A percentile compares a stretch with the other conserved stretches of the same genome.
These are phyloP conservation scores for Matsumyia berberina DNA, from an alignment of 2,888 invertebrate species.

Conservation along the genomic window DNA sequence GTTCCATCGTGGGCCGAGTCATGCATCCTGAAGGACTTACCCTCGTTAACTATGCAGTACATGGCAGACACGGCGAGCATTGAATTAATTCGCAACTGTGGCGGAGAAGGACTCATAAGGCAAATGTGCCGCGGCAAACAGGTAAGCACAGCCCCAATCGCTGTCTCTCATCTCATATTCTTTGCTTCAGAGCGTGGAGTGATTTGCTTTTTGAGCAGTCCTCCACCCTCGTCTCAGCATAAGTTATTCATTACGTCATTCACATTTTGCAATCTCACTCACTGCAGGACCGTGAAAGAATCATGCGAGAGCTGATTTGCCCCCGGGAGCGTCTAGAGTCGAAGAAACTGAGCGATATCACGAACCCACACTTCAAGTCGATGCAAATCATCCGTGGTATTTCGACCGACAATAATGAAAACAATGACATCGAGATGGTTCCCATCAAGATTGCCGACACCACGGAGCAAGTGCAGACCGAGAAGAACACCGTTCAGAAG, in stretches of 20 bases:
- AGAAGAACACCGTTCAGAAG: slow-evolving; percentile 80
- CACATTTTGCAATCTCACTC: slow-evolving; percentile 10
- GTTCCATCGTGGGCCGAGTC: slow-evolving; percentile 92
- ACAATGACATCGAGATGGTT: slow-evolving; percentile 83
- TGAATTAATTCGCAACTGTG: slow-evolving; percentile 90
- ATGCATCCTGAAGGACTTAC: slow-evolving; percentile 89
- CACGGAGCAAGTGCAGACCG: slow-evolving; percentile 78
- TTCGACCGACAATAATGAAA: slow-evolving; percentile 83
- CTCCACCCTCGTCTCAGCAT: background rate
- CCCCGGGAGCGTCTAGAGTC: slow-evolving; percentile 82
- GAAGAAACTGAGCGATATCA: slow-evolving; percentile 82
- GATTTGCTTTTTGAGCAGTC: slow-evolving; percentile 1
- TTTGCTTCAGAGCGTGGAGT: slow-evolving; percentile 2
- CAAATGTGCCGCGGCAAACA: slow-evolving; percentile 91
- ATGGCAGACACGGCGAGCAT: slow-evolving; percentile 91
- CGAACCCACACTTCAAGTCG: slow-evolving; percentile 83
- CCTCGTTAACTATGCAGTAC: slow-evolving; percentile 90
- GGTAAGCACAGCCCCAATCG: slow-evolving; percentile 84
- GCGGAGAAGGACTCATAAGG: slow-evolving; percentile 89
- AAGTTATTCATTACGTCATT: slow-evolving; percentile 31
- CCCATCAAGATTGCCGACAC: slow-evolving; percentile 76
- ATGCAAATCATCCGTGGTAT: slow-evolving; percentile 83
- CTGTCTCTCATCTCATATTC: slow-evolving; percentile 8
- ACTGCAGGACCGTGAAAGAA: slow-evolving; percentile 81
- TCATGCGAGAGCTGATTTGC: slow-evolving; percentile 80